Evolutionary conservation across 2,797 vertebrate genomes (phyloP), one percentile per base, ranked within the genome.

Genomic region (Phylloscopus collybita): DNA sequence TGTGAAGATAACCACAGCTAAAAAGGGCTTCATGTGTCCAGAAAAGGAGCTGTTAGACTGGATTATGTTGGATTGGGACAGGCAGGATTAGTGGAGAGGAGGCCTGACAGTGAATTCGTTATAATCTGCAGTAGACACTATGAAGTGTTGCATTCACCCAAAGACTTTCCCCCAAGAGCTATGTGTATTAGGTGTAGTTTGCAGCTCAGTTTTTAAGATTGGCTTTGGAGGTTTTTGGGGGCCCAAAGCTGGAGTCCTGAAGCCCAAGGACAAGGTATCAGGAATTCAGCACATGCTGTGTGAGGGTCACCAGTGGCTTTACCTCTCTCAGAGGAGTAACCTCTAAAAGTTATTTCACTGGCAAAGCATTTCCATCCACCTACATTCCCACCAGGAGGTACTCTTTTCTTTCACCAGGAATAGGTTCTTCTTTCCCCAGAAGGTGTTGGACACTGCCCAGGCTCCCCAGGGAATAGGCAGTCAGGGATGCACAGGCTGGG

Each of bases 201-300:
- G 21, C 19, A 72, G 34, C 11, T 65, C 26, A 47, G 32, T 5
- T 29, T 4, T 49, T 51, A n/a, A 53, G 36, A 10, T 1, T 42
- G 29, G 21, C 16, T 73, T 74, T 36, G 53, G 57, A 21, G 4
- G 23, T 32, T 61, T 65, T 69, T 61, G 10, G 5, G 8, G 15
- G 17, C 10, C 11, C 36, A 51, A 42, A 47, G 10, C 36, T 66
- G 60, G 44, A 45, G 11, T 56, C 27, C 16, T 56, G 45, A 47
- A 51, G 22, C 14, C 18, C 1, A 0, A 4, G 51, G 60, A 47
- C 0, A 2, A 1, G 0, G 36, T 13, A 18, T 4, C 50, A 53
- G 50, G 22, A 72, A 34, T 36, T 72, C n/a, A 60, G 36, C 36
- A 20, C 0, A 0, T 7, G 29, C 27, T 47, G 34, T 64, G 21